Evolutionary conservation across 2,888 invertebrate genomes (phyloP).

Genomic region (Meiosimyza decipiens): DNA sequence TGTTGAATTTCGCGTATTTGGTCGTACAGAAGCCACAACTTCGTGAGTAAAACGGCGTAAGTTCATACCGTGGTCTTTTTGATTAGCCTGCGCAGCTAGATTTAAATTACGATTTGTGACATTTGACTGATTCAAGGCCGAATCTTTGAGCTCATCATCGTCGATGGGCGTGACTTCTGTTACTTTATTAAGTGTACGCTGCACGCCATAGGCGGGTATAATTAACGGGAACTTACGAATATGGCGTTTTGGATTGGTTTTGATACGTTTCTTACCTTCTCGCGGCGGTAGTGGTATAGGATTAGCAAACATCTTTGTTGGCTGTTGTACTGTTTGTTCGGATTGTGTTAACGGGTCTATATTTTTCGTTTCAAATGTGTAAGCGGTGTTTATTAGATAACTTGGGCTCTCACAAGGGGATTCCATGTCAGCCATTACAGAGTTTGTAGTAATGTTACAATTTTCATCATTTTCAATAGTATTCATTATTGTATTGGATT

Average conservation of each 20-base stretch:
- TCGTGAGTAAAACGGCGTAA: conserved; percentile 47
- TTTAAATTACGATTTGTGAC: conserved; percentile 37
- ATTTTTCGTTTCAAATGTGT: conserved; percentile 59
- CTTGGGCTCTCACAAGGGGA: conserved; percentile 65
- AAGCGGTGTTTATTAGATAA: conserved; percentile 61
- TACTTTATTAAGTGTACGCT: conserved; percentile 73
- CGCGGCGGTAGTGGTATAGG: conserved; percentile 84
- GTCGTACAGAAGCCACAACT: conserved; percentile 56
- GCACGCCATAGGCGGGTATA: conserved; percentile 75
- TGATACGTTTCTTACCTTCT: conserved; percentile 70
- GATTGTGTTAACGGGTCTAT: not conserved
- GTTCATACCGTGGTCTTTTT: conserved; percentile 4
- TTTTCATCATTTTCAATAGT: conserved; percentile 44
- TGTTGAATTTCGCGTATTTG: conserved; percentile 43
- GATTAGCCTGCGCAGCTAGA: conserved; percentile 30
- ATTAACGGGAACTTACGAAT: conserved; percentile 85
- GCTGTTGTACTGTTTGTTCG: conserved; percentile 10
- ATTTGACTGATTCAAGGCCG: conserved; percentile 20
- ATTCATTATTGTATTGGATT: conserved; percentile 33
- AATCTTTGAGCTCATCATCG: conserved; percentile 48
- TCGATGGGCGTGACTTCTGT: conserved; percentile 58
- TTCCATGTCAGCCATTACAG: conserved; percentile 42
- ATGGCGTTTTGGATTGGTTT: conserved; percentile 75
- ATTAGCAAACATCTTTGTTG: conserved; percentile 65
- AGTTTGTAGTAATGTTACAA: conserved; percentile 46